Base-by-base conservation (phyloP, 2,797 vertebrate genomes). In the Aldrovandia affinis region DNA sequence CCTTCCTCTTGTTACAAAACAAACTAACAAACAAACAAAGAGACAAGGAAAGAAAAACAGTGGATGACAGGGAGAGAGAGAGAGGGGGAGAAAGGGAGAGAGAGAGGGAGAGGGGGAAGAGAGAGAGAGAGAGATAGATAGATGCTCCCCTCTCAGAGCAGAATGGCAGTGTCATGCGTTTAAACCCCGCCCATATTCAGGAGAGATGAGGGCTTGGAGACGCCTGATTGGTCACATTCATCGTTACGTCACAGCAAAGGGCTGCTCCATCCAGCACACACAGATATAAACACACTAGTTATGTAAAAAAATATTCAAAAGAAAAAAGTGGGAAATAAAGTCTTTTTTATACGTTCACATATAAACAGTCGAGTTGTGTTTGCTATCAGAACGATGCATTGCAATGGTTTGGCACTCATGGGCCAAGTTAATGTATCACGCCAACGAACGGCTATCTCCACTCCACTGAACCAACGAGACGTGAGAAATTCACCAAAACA, bases 111-210 rank as follows among this genome's bases (percentile, higher is more conserved):
- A 4, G 30, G 6, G 30, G n/a, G n/a, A n/a, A 33, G n/a, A n/a
- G n/a, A n/a, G 1, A 73, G n/a, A 1, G 68, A 73, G 68, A 30
- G 68, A 73, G n/a, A 14, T 9, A 73, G 68, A 73, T 28, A 73
- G 68, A 33, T 28, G 39, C n/a, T n/a, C n/a, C n/a, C n/a, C n/a
- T n/a, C n/a, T n/a, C n/a, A 39, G 54, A 77, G 78, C 54, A 73
- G 83, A 86, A 85, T 84, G 83, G 83, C 86, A 88, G 86, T 84
- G 85, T 84, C 77, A 65, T 65, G 80, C 88, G 85, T 85, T 78
- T 77, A 82, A 42, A 82, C 33, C 81, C 81, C 52, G 47, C 81
- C 47, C n/a, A 82, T 47, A 82, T 82, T 82, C 47, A 70, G 25
- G 18, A 55, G 20, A 70, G 54, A 70, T 30, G n/a, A n/a, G n/a